A percentile compares a stretch with the other conserved stretches of the same genome.
Conservation (phyloP, 1,140 invertebrate genomes). For the Carposina sasakii region DNA sequence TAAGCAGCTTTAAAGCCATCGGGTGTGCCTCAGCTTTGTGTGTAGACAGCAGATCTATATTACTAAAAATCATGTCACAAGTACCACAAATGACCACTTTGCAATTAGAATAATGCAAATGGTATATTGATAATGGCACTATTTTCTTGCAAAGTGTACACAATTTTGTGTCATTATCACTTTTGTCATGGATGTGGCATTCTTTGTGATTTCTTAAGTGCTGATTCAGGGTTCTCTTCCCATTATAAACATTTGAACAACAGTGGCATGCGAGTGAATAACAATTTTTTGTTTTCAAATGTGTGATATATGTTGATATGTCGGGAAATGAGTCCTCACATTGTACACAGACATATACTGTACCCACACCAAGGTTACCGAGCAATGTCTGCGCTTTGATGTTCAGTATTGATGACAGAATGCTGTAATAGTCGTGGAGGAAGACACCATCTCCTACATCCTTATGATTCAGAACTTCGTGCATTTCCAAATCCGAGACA, state of each 20-base stretch:
- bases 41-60: slow-evolving; percentile 27
- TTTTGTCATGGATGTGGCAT: slow-evolving; percentile 1
- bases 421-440: slow-evolving; percentile 26
- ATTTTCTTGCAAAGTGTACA: slow-evolving; percentile 34
- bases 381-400: slow-evolving; percentile 35
- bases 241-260: slow-evolving; percentile 35
- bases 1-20: slow-evolving; percentile 16
- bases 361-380: slow-evolving; percentile 11
- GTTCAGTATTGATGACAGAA: slow-evolving; percentile 41
- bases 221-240: slow-evolving; percentile 14
- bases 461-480: slow-evolving; percentile 35
- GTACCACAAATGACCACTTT: slow-evolving; percentile 29
- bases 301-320: slow-evolving; percentile 31
- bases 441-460: slow-evolving; percentile 31
- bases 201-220: slow-evolving; percentile 19
- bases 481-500: slow-evolving; percentile 26
- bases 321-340: slow-evolving; percentile 26
- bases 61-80: slow-evolving; percentile 28
- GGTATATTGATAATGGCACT: slow-evolving; percentile 7
- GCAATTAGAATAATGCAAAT: slow-evolving; percentile 31
- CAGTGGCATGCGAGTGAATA: slow-evolving; percentile 29
- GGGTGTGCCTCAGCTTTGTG: slow-evolving; percentile 34
- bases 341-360: slow-evolving; percentile 20
- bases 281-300: slow-evolving; percentile 35
- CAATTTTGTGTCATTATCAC: neutral